Conservation (phyloP, 2,797 vertebrate species). For the Nyctibius grandis region DNA sequence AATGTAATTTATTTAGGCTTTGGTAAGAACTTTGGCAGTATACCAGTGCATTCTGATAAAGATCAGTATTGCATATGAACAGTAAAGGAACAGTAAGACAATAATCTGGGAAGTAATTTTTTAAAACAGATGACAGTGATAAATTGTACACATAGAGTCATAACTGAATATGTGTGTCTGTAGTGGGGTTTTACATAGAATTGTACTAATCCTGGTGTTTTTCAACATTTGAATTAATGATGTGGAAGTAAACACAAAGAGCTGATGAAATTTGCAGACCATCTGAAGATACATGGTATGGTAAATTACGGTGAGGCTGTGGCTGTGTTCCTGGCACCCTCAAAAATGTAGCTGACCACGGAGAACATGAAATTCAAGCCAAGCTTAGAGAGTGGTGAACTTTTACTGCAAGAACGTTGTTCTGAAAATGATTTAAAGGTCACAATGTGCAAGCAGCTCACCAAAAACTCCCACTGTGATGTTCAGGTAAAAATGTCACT, state of each 20-base stretch:
- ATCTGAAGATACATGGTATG: neutral
- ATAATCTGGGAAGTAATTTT: neutral
- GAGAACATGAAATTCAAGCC: neutral
- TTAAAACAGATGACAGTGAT: neutral
- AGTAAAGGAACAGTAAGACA: neutral
- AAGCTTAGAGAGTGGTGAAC: neutral
- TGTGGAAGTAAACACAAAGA: neutral
- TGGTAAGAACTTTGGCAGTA: neutral
- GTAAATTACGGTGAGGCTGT: neutral
- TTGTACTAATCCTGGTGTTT: neutral
- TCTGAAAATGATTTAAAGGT: neutral
- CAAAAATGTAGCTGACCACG: neutral
- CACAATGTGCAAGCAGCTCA: neutral
- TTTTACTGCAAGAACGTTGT: neutral
- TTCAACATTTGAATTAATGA: neutral
- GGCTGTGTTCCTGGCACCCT: neutral
- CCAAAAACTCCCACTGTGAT: neutral
- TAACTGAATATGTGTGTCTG: neutral
- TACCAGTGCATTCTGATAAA: neutral
- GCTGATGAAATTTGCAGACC: neutral
- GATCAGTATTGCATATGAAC: neutral
- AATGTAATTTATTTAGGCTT: neutral
- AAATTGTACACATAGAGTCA: neutral
- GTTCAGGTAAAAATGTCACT: neutral
- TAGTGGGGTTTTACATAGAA: neutral